Base-by-base conservation (phyloP, 2,888 invertebrate genomes). In the Leptura quadrifasciata region DNA sequence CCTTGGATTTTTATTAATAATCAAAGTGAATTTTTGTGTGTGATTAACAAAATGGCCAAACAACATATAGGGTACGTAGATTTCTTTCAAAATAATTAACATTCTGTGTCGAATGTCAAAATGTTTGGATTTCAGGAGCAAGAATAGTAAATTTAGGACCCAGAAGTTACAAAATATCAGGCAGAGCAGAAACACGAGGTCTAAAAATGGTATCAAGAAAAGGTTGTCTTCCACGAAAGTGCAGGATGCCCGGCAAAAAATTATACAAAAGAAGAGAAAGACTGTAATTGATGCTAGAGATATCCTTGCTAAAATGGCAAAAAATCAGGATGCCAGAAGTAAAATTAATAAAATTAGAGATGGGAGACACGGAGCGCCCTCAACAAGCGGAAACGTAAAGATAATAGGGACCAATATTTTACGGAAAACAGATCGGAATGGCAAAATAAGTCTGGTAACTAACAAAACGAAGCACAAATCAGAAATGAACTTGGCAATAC, bases 261-360 rank as follows among this genome's bases (percentile, higher is more conserved):
- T 96, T 55, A 94, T 95, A 80, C 93, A 93, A 64, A 95, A 95
- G 85, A 95, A 95, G 86, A 91, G 95, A 65, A 92, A 91, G 64
- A 94, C 93, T 84, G 93, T 96, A 27, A 91, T 92, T 0, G 96
- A 96, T 91, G 96, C 96, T 0, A 91, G 96, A 76, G 96, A 96
- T 82, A 94, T 95, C 84, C 89, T 96, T 69, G 93, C 93, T 3
- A 93, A 95, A 88, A 93, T 94, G 82, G 94, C 95, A 0, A 94
- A 94, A 85, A 92, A 90, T 10, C 93, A 92, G 78, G 96, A 96
- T 90, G 95, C 95, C 8, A 91, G 96, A 60, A 89, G 93, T 67
- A 94, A 94, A 87, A 88, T 96, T 67, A 91, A 94, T 72, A 93
- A 93, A 85, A 89, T 95, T 64, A 90, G 94, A 78, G 91, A 91